phyloP scores from a whole-genome alignment of 2,797 vertebrate genomes.

The Falco novaeseelandiae region DNA sequence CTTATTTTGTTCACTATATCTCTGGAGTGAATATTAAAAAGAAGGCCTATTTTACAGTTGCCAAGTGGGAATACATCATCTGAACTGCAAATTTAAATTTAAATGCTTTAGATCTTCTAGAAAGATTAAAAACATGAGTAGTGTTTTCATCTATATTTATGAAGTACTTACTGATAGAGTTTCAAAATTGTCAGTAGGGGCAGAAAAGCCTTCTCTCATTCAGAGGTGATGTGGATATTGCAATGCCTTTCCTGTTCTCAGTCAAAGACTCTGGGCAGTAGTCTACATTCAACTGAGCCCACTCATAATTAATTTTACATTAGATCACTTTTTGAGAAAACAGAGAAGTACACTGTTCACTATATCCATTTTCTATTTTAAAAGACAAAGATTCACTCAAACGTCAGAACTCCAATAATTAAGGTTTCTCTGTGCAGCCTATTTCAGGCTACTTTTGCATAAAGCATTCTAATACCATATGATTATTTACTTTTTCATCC shows the following conservation, averaged over 20 bases:
- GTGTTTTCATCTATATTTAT: slow-evolving; percentile 57
- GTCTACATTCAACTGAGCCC: not conserved
- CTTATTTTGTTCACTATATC: slow-evolving; percentile 44
- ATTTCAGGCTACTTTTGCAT: not conserved
- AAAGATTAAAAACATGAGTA: not conserved
- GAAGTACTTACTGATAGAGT: not conserved
- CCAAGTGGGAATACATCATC: slow-evolving; percentile 48
- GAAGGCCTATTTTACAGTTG: slow-evolving; percentile 44
- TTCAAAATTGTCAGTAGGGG: not conserved
- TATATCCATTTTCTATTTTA: not conserved
- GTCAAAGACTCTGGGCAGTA: not conserved
- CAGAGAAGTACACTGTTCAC: not conserved
- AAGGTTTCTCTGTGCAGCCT: not conserved
- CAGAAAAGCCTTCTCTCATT: not conserved
- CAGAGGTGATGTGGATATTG: not conserved
- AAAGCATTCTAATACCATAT: not conserved
- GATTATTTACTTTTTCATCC: not conserved
- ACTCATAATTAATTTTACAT: not conserved
- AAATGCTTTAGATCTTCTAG: slow-evolving; percentile 56
- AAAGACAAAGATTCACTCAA: not conserved
- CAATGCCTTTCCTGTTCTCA: not conserved
- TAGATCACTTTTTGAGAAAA: not conserved
- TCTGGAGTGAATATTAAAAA: slow-evolving; percentile 50
- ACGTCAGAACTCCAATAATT: not conserved
- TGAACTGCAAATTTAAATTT: slow-evolving; percentile 52